Percentiles rank a stretch among this genome's conserved stretches.
Conservation (phyloP, 2,797 vertebrate genomes). For the Eremophila alpestris region DNA sequence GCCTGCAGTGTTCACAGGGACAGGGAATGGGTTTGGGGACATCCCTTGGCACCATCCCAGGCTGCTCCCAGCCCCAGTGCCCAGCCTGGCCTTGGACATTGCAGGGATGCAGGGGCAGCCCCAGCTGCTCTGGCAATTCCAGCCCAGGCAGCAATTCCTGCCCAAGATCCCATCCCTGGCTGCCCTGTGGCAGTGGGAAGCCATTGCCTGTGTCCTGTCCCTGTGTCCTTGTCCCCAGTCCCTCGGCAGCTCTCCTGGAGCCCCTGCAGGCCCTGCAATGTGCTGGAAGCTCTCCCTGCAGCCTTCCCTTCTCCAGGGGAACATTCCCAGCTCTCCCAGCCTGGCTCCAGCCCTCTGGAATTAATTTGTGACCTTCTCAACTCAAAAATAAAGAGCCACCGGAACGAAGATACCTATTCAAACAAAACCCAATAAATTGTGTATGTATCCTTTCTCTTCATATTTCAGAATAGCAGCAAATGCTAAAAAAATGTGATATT, state of each 20-base stretch:
- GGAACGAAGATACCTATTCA: background rate
- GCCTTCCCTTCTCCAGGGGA: rapidly evolving
- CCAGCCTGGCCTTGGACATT: rapidly evolving
- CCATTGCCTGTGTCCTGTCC: background rate
- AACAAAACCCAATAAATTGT: background rate
- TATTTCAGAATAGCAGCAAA: background rate
- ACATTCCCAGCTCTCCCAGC: background rate
- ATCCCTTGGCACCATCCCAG: background rate
- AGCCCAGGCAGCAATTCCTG: background rate
- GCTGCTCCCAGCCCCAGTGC: background rate
- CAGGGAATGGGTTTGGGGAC: background rate
- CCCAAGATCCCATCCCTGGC: background rate
- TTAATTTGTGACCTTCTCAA: rapidly evolving
- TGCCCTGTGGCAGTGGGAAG: background rate
- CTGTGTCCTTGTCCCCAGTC: background rate
- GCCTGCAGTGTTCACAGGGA: background rate
- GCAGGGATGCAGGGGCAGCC: background rate
- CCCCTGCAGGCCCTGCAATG: rapidly evolving
- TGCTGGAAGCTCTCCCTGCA: background rate
- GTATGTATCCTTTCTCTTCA: background rate
- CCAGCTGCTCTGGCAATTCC: background rate
- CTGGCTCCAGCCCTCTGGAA: background rate
- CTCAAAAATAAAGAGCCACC: background rate
- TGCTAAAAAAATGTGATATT: background rate
- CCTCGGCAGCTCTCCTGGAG: background rate